phyloP scores from a whole-genome alignment of 1,140 invertebrate genomes.

The Globodera rostochiensis region DNA sequence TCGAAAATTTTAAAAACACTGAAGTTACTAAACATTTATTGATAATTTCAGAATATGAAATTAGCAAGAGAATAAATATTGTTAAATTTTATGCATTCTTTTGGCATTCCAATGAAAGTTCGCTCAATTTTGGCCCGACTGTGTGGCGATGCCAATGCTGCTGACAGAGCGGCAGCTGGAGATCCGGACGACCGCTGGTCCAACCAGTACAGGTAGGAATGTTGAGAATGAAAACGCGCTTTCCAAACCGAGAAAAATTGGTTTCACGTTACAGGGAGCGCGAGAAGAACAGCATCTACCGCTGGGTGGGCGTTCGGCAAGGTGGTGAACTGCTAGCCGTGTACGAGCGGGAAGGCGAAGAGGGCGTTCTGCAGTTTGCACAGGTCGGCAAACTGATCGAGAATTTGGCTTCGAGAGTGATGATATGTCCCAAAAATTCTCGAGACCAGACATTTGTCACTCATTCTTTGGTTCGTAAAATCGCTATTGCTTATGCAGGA shows the following conservation, averaged over 20 bases:
- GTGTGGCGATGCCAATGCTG: not conserved
- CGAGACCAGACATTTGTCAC: too few species aligned
- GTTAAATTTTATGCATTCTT: too few species aligned
- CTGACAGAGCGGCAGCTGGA: conserved; percentile 22
- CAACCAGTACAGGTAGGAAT: conserved; percentile 64
- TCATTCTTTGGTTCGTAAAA: too few species aligned
- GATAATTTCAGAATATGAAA: too few species aligned
- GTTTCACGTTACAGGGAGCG: conserved; percentile 58
- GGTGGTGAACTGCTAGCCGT: conserved; percentile 72
- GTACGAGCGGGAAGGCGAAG: conserved; percentile 75
- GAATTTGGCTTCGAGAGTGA: not conserved
- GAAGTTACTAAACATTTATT: too few species aligned
- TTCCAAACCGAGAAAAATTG: not conserved
- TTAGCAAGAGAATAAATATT: too few species aligned
- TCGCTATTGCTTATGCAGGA: conserved; percentile 67
- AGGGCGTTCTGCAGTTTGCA: conserved; percentile 80
- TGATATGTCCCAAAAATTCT: not conserved
- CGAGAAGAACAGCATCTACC: conserved; percentile 68
- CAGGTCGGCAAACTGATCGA: conserved; percentile 55
- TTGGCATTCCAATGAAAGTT: conserved; percentile 6
- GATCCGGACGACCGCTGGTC: conserved; percentile 69
- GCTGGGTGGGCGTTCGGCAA: conserved; percentile 67
- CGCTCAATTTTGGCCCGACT: not conserved
- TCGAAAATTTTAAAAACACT: too few species aligned
- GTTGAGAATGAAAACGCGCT: too few species aligned